phyloP scores from a whole-genome alignment of 2,797 vertebrate species.

The Poecilia velifera region DNA sequence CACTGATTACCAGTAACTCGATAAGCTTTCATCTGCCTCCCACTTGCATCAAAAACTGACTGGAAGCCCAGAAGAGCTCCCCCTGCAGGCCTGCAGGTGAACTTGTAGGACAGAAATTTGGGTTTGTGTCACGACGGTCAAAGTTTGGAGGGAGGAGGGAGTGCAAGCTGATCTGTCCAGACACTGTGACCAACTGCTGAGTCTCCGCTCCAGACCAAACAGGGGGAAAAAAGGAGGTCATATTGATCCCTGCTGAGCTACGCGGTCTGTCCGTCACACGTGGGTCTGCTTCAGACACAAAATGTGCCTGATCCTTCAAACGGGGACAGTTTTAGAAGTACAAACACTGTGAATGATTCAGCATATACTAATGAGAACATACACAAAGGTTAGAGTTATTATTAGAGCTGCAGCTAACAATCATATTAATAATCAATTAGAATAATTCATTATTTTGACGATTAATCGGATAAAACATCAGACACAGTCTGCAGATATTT shows the following conservation, averaged over 20 bases:
- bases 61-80: conserved; percentile 41
- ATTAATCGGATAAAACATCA: too few relatives aligned
- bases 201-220: conserved; percentile 75
- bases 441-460: too few relatives aligned
- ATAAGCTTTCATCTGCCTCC: neutral
- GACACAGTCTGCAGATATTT: too few relatives aligned
- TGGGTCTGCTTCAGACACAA: conserved; percentile 14
- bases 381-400: neutral
- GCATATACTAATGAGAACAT: neutral
- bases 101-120: conserved; percentile 26
- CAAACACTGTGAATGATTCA: neutral
- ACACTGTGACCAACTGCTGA: conserved; percentile 67
- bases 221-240: conserved; percentile 74
- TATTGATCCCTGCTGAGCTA: conserved; percentile 52
- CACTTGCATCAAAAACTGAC: neutral
- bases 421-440: too few relatives aligned
- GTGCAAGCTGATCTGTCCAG: conserved; percentile 76
- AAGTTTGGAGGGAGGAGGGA: neutral
- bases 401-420: neutral
- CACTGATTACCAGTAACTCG: neutral
- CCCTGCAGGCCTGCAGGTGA: conserved; percentile 63
- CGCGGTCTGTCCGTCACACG: conserved; percentile 28
- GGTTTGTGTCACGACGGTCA: neutral
- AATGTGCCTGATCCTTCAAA: conserved; percentile 5
- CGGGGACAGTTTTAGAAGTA: neutral